A percentile compares a stretch with the other conserved stretches of the same genome.
Conservation (phyloP, 2,888 invertebrate genomes). For the Protonemura montana region DNA sequence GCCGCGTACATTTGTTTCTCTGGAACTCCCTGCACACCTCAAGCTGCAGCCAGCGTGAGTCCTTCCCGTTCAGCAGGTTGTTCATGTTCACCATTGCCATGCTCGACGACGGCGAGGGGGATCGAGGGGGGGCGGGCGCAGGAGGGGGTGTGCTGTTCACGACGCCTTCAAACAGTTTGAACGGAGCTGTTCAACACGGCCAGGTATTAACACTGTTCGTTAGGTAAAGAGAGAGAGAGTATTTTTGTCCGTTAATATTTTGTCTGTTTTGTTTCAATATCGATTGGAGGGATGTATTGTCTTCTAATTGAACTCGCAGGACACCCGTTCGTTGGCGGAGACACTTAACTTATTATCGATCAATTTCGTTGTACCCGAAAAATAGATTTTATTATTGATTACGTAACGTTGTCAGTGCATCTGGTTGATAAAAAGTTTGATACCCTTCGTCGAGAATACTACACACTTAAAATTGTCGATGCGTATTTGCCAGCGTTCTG, state of each 20-base stretch:
- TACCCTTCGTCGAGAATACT: background rate
- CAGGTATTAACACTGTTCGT: background rate
- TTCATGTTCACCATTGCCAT: constrained; percentile 96
- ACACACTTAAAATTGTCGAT: background rate
- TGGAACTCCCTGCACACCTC: constrained; percentile 99
- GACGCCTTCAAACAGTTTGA: constrained; percentile 35
- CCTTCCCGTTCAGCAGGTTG: constrained; percentile 97
- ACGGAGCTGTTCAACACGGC: background rate
- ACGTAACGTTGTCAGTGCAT: background rate
- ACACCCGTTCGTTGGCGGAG: constrained; percentile 32
- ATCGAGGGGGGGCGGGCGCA: constrained; percentile 50
- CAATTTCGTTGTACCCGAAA: background rate
- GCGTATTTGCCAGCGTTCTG: constrained; percentile 31
- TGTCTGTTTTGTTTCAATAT: constrained; percentile 27
- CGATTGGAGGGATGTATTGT: constrained; percentile 49
- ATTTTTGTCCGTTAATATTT: background rate
- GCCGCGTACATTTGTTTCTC: constrained; percentile 98
- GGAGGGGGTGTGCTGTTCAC: constrained; percentile 48
- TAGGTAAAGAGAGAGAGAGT: background rate
- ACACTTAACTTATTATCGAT: constrained; percentile 31
- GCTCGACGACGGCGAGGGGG: constrained; percentile 42
- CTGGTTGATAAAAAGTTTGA: background rate
- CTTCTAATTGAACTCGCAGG: constrained; percentile 46
- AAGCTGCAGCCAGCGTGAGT: constrained; percentile 99
- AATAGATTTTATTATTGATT: constrained; percentile 18